These are phyloP conservation scores for Ictalurus punctatus DNA, from an alignment of 2,113 vertebrate species.

Conservation along the genomic window DNA sequence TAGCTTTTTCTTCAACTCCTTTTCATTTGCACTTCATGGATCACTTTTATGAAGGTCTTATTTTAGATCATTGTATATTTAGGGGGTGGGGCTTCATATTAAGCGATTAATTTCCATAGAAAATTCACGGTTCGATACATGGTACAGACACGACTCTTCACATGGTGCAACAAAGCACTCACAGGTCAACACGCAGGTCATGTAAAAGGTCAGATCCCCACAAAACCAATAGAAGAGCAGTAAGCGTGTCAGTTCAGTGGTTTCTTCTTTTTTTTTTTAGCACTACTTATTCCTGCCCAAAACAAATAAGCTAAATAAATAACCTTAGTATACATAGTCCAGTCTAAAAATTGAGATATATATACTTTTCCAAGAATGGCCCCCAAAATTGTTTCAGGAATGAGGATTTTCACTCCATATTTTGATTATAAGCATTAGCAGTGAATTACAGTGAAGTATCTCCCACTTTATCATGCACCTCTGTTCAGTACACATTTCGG, in stretches of 20 bases:
- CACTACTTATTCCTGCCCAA: background rate
- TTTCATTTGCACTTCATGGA: background rate
- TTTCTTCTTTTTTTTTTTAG: background rate
- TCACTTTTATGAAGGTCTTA: background rate
- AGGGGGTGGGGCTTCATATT: background rate
- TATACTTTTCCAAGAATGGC: no score
- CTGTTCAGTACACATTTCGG: background rate
- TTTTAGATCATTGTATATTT: background rate
- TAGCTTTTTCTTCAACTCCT: background rate
- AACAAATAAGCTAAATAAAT: no score
- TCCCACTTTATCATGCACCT: background rate
- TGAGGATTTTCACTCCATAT: background rate
- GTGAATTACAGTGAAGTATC: background rate
- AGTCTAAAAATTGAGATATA: background rate
- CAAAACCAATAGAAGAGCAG: background rate
- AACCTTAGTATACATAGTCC: background rate
- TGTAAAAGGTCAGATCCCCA: background rate
- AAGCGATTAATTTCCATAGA: background rate
- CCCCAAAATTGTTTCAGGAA: background rate
- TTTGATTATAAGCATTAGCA: background rate
- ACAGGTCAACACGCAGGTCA: background rate
- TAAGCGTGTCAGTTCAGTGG: background rate
- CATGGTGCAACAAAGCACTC: background rate
- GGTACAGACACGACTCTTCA: background rate
- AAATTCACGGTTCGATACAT: no score